These are phyloP conservation scores for Drosophila anceps DNA, from an alignment of 2,888 invertebrate species.

Conservation along the genomic window DNA sequence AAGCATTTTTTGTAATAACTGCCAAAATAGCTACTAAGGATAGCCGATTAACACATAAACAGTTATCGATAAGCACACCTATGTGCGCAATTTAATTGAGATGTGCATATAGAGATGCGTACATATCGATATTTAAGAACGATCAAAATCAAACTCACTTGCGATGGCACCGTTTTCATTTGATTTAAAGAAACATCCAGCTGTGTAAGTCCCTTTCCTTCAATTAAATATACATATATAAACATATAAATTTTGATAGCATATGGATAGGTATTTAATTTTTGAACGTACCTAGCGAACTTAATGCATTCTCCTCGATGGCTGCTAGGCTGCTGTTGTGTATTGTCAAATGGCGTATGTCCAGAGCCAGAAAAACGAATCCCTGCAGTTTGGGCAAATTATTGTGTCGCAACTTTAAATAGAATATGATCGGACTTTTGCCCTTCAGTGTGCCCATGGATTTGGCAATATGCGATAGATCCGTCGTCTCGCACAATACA, in stretches of 20 bases:
- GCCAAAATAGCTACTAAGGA: not conserved
- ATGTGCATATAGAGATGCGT: not conserved
- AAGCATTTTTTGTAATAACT: not conserved
- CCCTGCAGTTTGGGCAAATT: constrained; percentile 93
- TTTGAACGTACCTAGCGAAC: constrained; percentile 90
- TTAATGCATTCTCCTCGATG: constrained; percentile 94
- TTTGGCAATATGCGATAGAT: constrained; percentile 91
- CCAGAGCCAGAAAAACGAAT: constrained; percentile 94
- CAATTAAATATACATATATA: not conserved
- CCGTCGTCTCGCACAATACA: constrained; percentile 94
- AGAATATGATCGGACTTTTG: constrained; percentile 93
- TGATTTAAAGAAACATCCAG: constrained; percentile 95
- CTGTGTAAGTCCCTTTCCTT: constrained; percentile 94
- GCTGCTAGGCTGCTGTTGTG: constrained; percentile 95
- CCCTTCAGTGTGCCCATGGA: constrained; percentile 94
- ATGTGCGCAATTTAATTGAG: not conserved
- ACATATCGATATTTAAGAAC: constrained; percentile 3
- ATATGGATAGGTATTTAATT: not conserved
- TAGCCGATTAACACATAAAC: not conserved
- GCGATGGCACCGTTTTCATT: constrained; percentile 91
- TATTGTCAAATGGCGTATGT: constrained; percentile 94
- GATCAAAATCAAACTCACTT: constrained; percentile 62
- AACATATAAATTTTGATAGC: not conserved
- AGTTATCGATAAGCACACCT: constrained; percentile 7
- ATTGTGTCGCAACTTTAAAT: constrained; percentile 94